Conservation (phyloP, 1,140 invertebrate species). For the Gryllus bimaculatus region DNA sequence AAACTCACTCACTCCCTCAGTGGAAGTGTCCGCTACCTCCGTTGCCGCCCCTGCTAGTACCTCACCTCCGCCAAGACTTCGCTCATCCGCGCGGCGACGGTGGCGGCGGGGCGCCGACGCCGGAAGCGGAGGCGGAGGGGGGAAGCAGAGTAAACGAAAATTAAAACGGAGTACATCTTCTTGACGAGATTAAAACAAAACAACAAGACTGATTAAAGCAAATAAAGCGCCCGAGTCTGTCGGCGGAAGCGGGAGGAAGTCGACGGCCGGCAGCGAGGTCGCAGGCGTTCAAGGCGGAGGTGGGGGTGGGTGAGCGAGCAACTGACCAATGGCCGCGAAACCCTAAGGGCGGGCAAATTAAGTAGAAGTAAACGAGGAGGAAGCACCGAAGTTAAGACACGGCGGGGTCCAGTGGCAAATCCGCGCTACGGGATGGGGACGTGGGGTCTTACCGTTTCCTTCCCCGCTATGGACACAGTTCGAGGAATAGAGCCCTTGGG, state of each 20-base stretch:
- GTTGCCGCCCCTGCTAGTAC: no score
- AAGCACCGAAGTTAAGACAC: neutral
- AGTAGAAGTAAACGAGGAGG: neutral
- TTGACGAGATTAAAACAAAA: constrained; percentile 5
- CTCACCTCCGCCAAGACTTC: no score
- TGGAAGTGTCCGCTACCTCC: no score
- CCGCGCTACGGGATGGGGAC: no score
- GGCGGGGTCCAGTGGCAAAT: neutral
- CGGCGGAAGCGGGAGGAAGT: neutral
- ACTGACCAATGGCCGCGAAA: no score
- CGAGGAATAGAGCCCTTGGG: no score
- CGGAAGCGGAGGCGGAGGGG: no score
- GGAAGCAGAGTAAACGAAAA: neutral
- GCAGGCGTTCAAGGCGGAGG: neutral
- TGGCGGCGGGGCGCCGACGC: no score
- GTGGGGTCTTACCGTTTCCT: no score
- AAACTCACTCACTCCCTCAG: no score
- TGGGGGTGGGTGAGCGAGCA: neutral
- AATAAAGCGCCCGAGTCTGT: neutral
- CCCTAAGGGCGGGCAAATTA: neutral
- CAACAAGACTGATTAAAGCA: neutral
- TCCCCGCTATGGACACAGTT: no score
- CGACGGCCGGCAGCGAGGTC: neutral
- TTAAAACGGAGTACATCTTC: constrained; percentile 4
- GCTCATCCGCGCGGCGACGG: no score